A percentile compares a stretch with the other conserved stretches of the same genome.
Evolutionary conservation across 2,797 vertebrate species (phyloP).

Genomic region (Darevskia nairensis): DNA sequence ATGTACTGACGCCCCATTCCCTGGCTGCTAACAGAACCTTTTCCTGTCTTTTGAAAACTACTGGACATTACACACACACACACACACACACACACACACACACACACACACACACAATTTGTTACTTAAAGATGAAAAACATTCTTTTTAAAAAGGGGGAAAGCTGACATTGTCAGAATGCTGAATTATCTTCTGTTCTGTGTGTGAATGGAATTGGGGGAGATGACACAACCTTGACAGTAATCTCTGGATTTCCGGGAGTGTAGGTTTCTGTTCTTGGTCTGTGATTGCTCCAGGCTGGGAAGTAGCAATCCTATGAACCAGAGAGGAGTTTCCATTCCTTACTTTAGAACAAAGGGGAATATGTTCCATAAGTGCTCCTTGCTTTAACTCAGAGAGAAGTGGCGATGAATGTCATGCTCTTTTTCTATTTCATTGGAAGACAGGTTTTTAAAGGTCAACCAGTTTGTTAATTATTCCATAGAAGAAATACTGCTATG

Average conservation of each 20-base stretch:
- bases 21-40: neutral
- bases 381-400: neutral
- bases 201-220: neutral
- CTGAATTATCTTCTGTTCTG: neutral
- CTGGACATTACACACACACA: neutral
- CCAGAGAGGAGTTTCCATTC: neutral
- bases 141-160: neutral
- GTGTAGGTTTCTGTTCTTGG: neutral
- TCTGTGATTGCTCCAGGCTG: neutral
- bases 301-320: neutral
- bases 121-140: no score
- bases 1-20: neutral
- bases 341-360: neutral
- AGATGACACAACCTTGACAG: neutral
- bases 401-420: neutral
- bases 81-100: no score
- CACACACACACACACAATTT: no score
- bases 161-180: neutral
- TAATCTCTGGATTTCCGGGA: neutral
- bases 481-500: neutral
- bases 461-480: neutral
- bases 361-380: neutral
- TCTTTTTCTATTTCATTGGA: neutral
- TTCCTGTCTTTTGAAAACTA: neutral
- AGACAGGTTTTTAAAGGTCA: neutral